Evolutionary conservation across 2,888 invertebrate genomes (phyloP).

Genomic region (Helobdella robusta): DNA sequence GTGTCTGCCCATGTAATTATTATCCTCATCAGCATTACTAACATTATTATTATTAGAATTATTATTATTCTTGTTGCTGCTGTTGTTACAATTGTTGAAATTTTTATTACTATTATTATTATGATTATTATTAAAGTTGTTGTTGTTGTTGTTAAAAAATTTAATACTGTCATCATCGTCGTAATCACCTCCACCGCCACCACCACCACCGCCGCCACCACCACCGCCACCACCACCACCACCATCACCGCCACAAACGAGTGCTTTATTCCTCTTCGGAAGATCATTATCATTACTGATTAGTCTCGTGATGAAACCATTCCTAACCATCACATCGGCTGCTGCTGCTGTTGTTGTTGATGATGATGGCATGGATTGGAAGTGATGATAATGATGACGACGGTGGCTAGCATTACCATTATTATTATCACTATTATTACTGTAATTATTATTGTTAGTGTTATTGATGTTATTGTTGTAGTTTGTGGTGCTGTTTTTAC

Average conservation of each 20-base stretch:
- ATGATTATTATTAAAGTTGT: not conserved
- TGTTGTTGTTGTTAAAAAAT: not conserved
- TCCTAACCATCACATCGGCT: no score
- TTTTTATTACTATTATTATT: not conserved
- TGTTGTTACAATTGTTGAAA: not conserved
- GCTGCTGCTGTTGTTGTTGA: slow-evolving; percentile 5
- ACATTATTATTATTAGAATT: no score
- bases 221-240: not conserved
- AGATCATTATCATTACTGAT: no score
- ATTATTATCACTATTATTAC: not conserved
- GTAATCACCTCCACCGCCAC: not conserved
- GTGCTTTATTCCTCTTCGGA: no score
- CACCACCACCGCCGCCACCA: not conserved
- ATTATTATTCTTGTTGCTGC: no score
- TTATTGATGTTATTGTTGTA: not conserved
- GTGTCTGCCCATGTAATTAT: no score
- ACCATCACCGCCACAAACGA: not conserved
- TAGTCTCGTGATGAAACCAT: no score
- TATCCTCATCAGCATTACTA: no score
- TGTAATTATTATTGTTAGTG: not conserved
- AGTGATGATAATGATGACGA: slow-evolving; percentile 19
- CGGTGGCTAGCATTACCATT: not conserved
- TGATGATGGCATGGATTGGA: slow-evolving; percentile 5
- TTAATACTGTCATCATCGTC: not conserved
- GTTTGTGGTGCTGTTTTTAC: not conserved